Evolutionary conservation across 1,140 invertebrate genomes (phyloP).

Genomic region (Thaumetopoea pityocampa): DNA sequence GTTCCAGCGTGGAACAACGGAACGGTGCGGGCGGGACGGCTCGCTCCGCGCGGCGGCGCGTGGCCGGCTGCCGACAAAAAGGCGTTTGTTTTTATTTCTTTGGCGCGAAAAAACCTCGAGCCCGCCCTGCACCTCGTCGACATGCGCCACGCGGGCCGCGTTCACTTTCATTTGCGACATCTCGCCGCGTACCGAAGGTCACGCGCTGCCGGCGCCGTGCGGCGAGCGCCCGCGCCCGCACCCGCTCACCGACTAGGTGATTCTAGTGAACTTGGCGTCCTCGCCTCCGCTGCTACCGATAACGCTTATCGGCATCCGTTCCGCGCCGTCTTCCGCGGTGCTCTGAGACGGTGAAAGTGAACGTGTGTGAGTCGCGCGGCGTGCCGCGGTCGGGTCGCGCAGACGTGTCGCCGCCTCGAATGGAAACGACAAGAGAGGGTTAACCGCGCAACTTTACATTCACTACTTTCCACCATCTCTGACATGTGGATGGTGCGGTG

Average conservation of each 20-base stretch:
- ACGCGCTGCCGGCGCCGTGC: constrained; percentile 41
- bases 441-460: constrained; percentile 52
- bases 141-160: constrained; percentile 73
- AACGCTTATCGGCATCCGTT: constrained; percentile 56
- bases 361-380: constrained; percentile 29
- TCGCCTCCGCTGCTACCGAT: constrained; percentile 46
- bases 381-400: constrained; percentile 23
- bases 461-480: constrained; percentile 36
- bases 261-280: constrained; percentile 55
- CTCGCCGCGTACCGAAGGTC: constrained; percentile 71
- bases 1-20: constrained; percentile 1
- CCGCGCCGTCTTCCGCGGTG: constrained; percentile 47
- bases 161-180: constrained; percentile 76
- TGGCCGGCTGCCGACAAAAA: constrained; percentile 56
- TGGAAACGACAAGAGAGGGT: constrained; percentile 38
- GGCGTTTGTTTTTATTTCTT: constrained; percentile 72
- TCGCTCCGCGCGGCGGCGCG: constrained; percentile 25
- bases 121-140: constrained; percentile 72
- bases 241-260: constrained; percentile 66
- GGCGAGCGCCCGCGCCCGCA: constrained; percentile 46
- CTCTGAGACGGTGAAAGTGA: constrained; percentile 47
- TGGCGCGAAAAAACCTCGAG: constrained; percentile 68
- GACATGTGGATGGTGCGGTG: constrained; percentile 33
- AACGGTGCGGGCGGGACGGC: constrained; percentile 14
- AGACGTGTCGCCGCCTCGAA: constrained; percentile 24